phyloP scores from a whole-genome alignment of 2,888 invertebrate species.

The Cremastinae sp. region DNA sequence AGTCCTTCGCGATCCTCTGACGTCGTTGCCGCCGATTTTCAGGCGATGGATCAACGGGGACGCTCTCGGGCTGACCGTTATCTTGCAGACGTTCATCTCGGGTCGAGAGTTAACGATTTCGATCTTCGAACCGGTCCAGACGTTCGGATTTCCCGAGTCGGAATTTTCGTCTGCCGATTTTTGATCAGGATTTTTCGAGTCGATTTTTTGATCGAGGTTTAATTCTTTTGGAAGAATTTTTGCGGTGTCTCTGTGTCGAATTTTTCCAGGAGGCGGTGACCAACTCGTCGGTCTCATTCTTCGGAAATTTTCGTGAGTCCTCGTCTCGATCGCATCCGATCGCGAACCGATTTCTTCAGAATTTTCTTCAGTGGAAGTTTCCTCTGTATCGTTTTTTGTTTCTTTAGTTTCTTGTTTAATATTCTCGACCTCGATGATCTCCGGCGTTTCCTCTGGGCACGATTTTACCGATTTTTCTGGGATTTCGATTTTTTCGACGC shows the following conservation, averaged over 20 bases:
- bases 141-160: slow-evolving; percentile 36
- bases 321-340: slow-evolving; percentile 18
- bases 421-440: slow-evolving; percentile 12
- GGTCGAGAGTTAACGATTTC: slow-evolving; percentile 64
- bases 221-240: too few relatives aligned
- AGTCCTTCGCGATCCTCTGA: slow-evolving; percentile 86
- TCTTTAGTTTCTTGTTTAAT: too few relatives aligned
- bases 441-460: slow-evolving; percentile 7
- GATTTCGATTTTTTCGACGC: neutral
- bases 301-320: slow-evolving; percentile 70
- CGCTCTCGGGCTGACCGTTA: slow-evolving; percentile 74
- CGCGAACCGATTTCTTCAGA: slow-evolving; percentile 5
- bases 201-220: too few relatives aligned
- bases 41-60: slow-evolving; percentile 77
- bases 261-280: slow-evolving; percentile 76
- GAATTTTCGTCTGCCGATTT: neutral
- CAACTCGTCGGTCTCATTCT: slow-evolving; percentile 77
- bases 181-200: too few relatives aligned
- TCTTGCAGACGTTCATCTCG: slow-evolving; percentile 76
- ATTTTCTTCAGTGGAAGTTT: neutral
- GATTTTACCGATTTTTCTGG: too few relatives aligned
- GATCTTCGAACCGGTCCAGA: slow-evolving; percentile 64
- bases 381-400: slow-evolving; percentile 61
- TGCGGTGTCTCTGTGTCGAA: slow-evolving; percentile 38
- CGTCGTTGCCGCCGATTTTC: slow-evolving; percentile 70